Conservation (phyloP, 2,113 vertebrate species). For the Aphyosemion australe region DNA sequence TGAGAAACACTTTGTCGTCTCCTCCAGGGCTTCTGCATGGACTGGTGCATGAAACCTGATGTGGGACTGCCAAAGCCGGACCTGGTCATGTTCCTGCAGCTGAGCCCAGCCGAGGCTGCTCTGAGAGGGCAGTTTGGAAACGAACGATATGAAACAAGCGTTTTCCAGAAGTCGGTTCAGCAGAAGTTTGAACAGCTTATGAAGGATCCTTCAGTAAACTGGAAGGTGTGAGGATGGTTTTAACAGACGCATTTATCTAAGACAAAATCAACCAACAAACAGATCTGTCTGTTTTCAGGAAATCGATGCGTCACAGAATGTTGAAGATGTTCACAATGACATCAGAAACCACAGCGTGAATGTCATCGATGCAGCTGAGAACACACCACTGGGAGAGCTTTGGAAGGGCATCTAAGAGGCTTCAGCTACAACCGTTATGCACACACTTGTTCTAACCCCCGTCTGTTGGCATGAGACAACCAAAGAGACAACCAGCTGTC, state of each 20-base stretch:
- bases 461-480: background rate
- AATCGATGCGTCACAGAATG: constrained; percentile 84
- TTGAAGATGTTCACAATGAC: constrained; percentile 86
- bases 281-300: constrained; percentile 70
- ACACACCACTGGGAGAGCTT: constrained; percentile 81
- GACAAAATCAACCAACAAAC: background rate
- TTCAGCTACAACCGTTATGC: background rate
- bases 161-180: constrained; percentile 85
- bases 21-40: constrained; percentile 85
- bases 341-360: constrained; percentile 78
- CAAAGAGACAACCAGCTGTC: constrained; percentile 10
- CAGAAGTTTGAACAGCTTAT: constrained; percentile 84
- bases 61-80: constrained; percentile 94
- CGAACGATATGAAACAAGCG: constrained; percentile 86
- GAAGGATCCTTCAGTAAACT: constrained; percentile 85
- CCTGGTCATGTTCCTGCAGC: constrained; percentile 89
- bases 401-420: constrained; percentile 78
- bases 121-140: constrained; percentile 84
- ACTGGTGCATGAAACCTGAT: constrained; percentile 92
- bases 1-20: background rate
- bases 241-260: too few relatives aligned
- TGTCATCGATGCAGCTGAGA: constrained; percentile 65
- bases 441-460: background rate
- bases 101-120: constrained; percentile 76
- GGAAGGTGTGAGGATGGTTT: constrained; percentile 83